phyloP scores from a whole-genome alignment of 1,140 invertebrate genomes.

The Drosophila neocordata region DNA sequence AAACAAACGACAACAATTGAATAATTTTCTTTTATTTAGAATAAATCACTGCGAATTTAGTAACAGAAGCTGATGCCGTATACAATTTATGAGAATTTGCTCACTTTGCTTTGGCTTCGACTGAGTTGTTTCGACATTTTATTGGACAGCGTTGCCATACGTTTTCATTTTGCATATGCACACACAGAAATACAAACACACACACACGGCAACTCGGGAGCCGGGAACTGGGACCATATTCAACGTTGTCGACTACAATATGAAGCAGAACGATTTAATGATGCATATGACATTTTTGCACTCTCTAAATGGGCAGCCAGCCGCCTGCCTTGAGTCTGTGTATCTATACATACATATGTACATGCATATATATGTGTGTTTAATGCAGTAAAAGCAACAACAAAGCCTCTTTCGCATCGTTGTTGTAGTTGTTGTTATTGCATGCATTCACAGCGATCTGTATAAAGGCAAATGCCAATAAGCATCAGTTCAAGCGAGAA shows the following conservation, averaged over 20 bases:
- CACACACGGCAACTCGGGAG: constrained; percentile 29
- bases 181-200: too few relatives aligned
- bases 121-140: constrained; percentile 77
- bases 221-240: constrained; percentile 31
- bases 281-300: constrained; percentile 82
- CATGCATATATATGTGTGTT: constrained; percentile 23
- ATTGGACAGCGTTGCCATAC: constrained; percentile 77
- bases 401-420: neutral
- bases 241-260: constrained; percentile 66
- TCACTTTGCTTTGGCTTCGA: constrained; percentile 33
- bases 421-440: neutral
- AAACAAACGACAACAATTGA: constrained; percentile 76
- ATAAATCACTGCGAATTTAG: constrained; percentile 78
- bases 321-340: constrained; percentile 44
- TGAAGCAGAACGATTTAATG: constrained; percentile 82
- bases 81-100: constrained; percentile 74
- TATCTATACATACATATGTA: neutral
- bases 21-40: constrained; percentile 82
- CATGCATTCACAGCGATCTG: neutral
- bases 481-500: neutral
- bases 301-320: constrained; percentile 78
- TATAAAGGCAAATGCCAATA: constrained; percentile 11
- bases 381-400: constrained; percentile 32
- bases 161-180: constrained; percentile 47
- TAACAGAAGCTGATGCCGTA: constrained; percentile 47